phyloP scores from a whole-genome alignment of 2,113 vertebrate genomes.

The Dasypus novemcinctus region DNA sequence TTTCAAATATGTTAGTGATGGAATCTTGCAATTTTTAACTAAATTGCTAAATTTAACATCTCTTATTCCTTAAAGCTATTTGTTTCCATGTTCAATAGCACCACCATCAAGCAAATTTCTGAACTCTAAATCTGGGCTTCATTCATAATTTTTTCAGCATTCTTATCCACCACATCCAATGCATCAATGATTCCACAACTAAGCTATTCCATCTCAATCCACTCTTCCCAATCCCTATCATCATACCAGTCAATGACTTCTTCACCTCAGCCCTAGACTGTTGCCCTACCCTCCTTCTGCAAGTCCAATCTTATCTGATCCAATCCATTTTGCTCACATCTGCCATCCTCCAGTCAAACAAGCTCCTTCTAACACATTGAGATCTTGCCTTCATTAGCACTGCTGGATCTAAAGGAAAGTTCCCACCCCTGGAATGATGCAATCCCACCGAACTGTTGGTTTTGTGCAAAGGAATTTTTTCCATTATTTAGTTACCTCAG shows the following conservation, averaged over 20 bases:
- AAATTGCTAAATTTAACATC: not conserved
- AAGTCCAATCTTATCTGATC: not conserved
- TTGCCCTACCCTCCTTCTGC: not conserved
- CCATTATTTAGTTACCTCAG: not conserved
- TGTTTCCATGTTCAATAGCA: not conserved
- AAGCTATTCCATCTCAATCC: not conserved
- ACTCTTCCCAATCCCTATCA: not conserved
- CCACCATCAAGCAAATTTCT: not conserved
- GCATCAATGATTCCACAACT: not conserved
- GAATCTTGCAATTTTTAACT: not conserved
- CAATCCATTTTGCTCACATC: not conserved
- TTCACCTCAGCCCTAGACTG: not conserved
- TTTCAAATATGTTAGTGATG: not conserved
- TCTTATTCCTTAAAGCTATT: not conserved
- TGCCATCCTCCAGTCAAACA: too few species aligned
- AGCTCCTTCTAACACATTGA: not conserved
- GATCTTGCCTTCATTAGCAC: not conserved
- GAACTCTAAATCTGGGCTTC: not conserved
- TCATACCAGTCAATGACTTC: too few species aligned
- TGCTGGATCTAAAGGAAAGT: not conserved
- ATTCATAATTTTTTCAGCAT: not conserved
- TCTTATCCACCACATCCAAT: not conserved
- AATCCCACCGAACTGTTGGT: not conserved
- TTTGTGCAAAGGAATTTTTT: not conserved
- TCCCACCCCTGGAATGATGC: not conserved